Evolutionary conservation across 2,888 invertebrate species (phyloP).

Genomic region (Ceriagrion tenellum): DNA sequence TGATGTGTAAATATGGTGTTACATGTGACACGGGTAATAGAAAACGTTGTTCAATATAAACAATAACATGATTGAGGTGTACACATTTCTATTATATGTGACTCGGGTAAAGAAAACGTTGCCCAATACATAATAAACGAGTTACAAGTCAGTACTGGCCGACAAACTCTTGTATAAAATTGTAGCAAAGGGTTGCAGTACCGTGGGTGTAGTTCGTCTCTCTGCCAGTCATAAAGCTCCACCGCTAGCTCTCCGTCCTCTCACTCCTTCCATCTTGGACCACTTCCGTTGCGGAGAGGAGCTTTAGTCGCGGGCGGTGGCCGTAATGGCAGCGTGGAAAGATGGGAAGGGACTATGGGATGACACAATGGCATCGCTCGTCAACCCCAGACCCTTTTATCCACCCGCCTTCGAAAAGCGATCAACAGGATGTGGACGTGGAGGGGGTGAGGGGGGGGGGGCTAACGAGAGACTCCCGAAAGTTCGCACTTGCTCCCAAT

Average conservation of each 20-base stretch:
- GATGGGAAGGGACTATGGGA: background rate
- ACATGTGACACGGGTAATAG: no score
- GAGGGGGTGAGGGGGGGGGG: background rate
- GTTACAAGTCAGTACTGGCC: no score
- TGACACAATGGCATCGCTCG: background rate
- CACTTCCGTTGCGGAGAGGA: background rate
- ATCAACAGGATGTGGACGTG: background rate
- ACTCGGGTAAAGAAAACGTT: no score
- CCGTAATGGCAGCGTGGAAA: background rate
- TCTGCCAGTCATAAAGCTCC: no score
- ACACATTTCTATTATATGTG: no score
- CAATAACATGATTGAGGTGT: no score
- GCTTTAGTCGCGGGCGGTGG: background rate
- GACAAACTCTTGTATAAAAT: no score
- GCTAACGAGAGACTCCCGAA: constrained; percentile 1
- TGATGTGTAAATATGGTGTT: no score
- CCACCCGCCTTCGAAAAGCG: background rate
- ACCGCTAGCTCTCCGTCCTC: background rate
- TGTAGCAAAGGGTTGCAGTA: no score
- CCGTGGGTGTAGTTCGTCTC: no score
- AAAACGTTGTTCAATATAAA: no score
- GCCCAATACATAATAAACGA: no score
- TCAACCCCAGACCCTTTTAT: background rate
- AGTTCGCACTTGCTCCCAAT: constrained; percentile 14
- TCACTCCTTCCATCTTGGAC: background rate